Conservation (phyloP, 2,888 invertebrate genomes). For the Hoplodrina blanda region DNA sequence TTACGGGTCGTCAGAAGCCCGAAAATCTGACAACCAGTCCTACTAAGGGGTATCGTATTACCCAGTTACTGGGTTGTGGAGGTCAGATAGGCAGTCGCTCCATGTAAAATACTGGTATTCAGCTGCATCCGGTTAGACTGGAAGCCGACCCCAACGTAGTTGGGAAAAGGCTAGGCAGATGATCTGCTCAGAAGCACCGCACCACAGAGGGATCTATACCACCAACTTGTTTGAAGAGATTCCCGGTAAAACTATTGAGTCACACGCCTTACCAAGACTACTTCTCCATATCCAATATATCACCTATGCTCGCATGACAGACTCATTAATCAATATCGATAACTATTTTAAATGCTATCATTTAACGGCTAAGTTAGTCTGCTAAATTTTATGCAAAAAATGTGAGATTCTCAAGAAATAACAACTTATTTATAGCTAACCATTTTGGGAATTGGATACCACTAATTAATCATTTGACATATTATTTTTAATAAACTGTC, state of each 20-base stretch:
- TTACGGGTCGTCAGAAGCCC: too few species aligned
- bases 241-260: conserved; percentile 32
- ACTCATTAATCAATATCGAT: conserved; percentile 59
- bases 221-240: conserved; percentile 1
- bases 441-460: background rate
- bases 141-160: too few species aligned
- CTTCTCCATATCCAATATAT: conserved; percentile 56
- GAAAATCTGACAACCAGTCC: too few species aligned
- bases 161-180: too few species aligned
- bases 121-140: too few species aligned
- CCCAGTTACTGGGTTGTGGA: too few species aligned
- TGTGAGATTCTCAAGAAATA: conserved; percentile 4
- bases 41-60: too few species aligned
- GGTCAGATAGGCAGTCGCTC: too few species aligned
- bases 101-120: too few species aligned
- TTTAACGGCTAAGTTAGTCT: conserved; percentile 13
- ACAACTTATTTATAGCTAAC: background rate
- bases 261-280: conserved; percentile 36
- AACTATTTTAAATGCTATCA: conserved; percentile 34
- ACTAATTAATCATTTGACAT: background rate
- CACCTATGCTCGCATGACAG: conserved; percentile 52
- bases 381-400: conserved; percentile 21
- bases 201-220: background rate
- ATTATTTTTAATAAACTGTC: background rate
- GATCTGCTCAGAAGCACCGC: too few species aligned